Evolutionary conservation across 2,888 invertebrate genomes (phyloP).

Genomic region (Lingula anatina): DNA sequence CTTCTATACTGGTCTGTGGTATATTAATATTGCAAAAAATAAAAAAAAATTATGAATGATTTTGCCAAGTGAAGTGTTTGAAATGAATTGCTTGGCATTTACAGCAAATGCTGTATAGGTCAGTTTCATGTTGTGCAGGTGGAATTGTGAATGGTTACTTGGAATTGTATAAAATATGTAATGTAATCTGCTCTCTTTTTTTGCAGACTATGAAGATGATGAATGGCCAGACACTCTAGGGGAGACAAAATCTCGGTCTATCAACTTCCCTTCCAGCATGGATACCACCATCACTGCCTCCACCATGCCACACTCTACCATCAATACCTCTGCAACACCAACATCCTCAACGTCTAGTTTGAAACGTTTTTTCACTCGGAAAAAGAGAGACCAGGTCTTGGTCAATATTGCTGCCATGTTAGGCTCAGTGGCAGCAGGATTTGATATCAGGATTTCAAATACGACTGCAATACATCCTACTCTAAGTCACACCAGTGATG

Average conservation of each 20-base stretch:
- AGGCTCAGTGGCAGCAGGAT: conserved; percentile 82
- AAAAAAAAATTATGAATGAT: neutral
- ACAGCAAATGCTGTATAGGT: too few species aligned
- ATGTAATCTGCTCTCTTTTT: too few species aligned
- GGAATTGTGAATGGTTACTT: too few species aligned
- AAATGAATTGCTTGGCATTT: too few species aligned
- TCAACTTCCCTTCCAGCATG: too few species aligned
- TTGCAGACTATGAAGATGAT: conserved; percentile 49
- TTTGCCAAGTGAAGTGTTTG: too few species aligned
- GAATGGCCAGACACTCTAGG: conserved; percentile 45
- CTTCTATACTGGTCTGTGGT: too few species aligned
- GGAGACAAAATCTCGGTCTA: conserved; percentile 27
- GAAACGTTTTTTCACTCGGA: conserved; percentile 17
- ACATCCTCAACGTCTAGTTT: conserved; percentile 9
- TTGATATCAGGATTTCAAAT: conserved; percentile 84
- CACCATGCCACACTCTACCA: conserved; percentile 66
- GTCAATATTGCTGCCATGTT: conserved; percentile 89
- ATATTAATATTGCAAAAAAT: neutral
- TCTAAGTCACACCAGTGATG: conserved; percentile 21
- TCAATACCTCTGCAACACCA: conserved; percentile 25
- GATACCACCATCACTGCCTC: too few species aligned
- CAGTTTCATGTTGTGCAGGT: too few species aligned
- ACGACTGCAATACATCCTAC: conserved; percentile 38
- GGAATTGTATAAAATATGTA: too few species aligned
- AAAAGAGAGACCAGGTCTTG: conserved; percentile 60